phyloP scores from a whole-genome alignment of 2,797 vertebrate species.

The Ficedula albicollis region DNA sequence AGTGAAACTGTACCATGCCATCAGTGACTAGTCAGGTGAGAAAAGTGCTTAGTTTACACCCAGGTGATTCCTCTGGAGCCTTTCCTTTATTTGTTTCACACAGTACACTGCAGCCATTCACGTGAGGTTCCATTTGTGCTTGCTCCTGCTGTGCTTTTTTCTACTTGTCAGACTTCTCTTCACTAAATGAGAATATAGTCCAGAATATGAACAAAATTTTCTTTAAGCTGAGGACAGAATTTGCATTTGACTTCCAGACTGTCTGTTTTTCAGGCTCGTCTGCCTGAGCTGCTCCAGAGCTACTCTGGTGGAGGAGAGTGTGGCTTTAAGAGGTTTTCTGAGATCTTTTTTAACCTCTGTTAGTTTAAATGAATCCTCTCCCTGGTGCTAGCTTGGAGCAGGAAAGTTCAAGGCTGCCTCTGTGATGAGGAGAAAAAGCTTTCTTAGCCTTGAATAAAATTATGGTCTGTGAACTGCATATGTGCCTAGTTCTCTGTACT shows the following conservation, averaged over 20 bases:
- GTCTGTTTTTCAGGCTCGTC: not conserved
- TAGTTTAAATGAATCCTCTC: not conserved
- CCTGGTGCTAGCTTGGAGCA: not conserved
- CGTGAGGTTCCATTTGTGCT: not conserved
- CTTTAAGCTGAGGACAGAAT: not conserved
- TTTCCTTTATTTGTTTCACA: not conserved
- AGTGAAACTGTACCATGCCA: not conserved
- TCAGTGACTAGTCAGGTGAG: not conserved
- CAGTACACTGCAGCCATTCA: not conserved
- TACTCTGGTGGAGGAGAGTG: not conserved
- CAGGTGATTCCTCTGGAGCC: not conserved
- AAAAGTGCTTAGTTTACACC: not conserved
- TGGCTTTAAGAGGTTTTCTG: not conserved
- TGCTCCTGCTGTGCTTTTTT: not conserved
- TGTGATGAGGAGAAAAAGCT: not conserved
- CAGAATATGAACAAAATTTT: not conserved
- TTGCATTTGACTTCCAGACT: not conserved
- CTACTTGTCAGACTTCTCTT: not conserved
- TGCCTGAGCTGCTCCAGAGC: not conserved
- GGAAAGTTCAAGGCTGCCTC: not conserved
- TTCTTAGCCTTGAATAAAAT: not conserved
- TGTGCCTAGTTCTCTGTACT: not conserved
- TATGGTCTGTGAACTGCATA: not conserved
- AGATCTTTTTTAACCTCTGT: not conserved
- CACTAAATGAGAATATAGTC: not conserved